Base-by-base conservation (phyloP, 2,888 invertebrate species). In the Deladenus siricidicola region DNA sequence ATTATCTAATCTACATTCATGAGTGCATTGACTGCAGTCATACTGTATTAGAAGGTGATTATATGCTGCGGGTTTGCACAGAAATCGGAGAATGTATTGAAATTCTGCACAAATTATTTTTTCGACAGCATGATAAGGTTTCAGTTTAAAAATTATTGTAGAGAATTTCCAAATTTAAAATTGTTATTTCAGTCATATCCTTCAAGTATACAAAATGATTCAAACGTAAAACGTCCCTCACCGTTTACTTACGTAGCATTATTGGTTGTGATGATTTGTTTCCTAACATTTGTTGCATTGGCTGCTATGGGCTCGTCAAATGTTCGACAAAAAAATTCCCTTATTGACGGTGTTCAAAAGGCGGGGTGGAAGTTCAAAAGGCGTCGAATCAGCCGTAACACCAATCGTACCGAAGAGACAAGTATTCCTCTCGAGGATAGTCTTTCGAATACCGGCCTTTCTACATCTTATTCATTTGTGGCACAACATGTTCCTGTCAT, bases 401-500 rank as follows among this genome's bases (percentile, higher is more conserved):
- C 70, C 17, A 51, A 59, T 28, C n/a, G 56, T 19, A 67, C 68
- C 17, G 70, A 71, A 19, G 68, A 70, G 48, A 67, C 70, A 34
- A 66, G 66, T 21, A 45, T 65, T 52, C 64, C 44, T 26, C 56
- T 60, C 39, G 56, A 2, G 45, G 45, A 50, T 51, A 53, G 24
- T 8, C n/a, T 60, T 45, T 60, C 60, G 45, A 47, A 45, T 29
- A 48, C 49, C 19, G 39, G 39, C 21, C 50, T 49, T n/a, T 51
- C 60, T 39, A 30, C 30, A 24, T 50, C 58, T 6, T 30, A 56
- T 19, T 34, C 56, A 29, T 48, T 39, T 39, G 60, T 34, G 10
- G 26, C 50, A 2, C 70, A 70, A 21, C 66, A 73, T 44, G 66
- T 69, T 14, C 69, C 67, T 2, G 45, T 70, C 43, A 74, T 77